Conservation (phyloP, 2,113 vertebrate species). For the Salvelinus sp. region DNA sequence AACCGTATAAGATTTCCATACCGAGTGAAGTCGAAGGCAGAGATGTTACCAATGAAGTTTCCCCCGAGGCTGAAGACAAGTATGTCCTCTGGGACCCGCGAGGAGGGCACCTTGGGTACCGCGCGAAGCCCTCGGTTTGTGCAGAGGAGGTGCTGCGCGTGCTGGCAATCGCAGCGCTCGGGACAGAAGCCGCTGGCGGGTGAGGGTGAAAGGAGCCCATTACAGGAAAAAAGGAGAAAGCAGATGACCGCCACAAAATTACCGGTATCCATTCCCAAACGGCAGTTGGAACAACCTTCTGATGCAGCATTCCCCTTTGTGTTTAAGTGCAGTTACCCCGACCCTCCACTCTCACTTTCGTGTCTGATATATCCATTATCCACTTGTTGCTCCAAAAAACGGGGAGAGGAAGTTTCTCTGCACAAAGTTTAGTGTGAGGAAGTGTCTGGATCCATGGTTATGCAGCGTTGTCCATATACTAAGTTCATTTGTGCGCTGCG, state of each 20-base stretch:
- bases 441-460: constrained; percentile 14
- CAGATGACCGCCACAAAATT: constrained; percentile 49
- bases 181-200: constrained; percentile 77
- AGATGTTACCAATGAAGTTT: constrained; percentile 91
- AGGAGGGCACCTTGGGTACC: constrained; percentile 74
- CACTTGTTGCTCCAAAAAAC: constrained; percentile 28
- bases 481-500: constrained; percentile 33
- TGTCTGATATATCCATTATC: constrained; percentile 41
- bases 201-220: constrained; percentile 44
- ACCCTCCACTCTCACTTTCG: constrained; percentile 25
- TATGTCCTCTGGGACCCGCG: constrained; percentile 72
- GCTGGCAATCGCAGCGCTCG: constrained; percentile 89
- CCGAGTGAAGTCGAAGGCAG: constrained; percentile 82
- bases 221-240: constrained; percentile 68
- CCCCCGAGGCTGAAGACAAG: constrained; percentile 89
- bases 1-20: constrained; percentile 82
- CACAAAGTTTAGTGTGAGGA: background rate
- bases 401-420: background rate
- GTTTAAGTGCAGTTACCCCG: constrained; percentile 51
- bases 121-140: constrained; percentile 87
- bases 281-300: constrained; percentile 22
- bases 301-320: constrained; percentile 39
- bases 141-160: constrained; percentile 87
- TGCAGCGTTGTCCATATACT: constrained; percentile 20
- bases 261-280: constrained; percentile 53